phyloP scores from a whole-genome alignment of 2,113 vertebrate species.

The Tyrannus savana region DNA sequence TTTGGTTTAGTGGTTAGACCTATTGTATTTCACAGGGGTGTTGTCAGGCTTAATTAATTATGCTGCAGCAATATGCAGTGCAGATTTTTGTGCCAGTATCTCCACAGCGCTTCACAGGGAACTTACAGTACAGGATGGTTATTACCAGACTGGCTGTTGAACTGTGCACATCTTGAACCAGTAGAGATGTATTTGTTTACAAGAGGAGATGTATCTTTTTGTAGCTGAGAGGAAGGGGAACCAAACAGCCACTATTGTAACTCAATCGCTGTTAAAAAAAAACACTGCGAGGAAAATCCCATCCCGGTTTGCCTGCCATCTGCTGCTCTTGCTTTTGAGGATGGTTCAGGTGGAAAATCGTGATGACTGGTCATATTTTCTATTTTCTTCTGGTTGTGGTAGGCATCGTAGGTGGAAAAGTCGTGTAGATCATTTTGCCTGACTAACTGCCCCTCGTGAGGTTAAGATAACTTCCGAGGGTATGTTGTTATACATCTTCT shows the following conservation, averaged over 20 bases:
- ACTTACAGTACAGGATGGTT: background rate
- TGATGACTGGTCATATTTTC: background rate
- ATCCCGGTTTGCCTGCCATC: background rate
- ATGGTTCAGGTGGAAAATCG: background rate
- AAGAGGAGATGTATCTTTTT: background rate
- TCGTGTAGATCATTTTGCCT: background rate
- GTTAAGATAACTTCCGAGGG: background rate
- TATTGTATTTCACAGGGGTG: conserved; percentile 61
- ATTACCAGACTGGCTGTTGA: background rate
- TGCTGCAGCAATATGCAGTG: conserved; percentile 53
- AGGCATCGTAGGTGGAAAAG: background rate
- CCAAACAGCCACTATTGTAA: background rate
- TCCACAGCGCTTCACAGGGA: background rate
- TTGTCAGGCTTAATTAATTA: conserved; percentile 68
- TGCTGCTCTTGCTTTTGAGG: background rate
- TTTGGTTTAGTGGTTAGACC: conserved; percentile 62
- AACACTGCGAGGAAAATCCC: background rate
- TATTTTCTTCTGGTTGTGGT: background rate
- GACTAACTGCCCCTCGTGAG: background rate
- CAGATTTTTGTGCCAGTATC: conserved; percentile 45
- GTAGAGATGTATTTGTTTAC: background rate
- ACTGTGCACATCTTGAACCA: background rate
- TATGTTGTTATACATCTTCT: background rate
- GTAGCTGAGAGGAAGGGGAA: background rate
- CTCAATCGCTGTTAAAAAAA: background rate